Evolutionary conservation across 2,113 vertebrate species (phyloP).

Genomic region (Cariama cristata): DNA sequence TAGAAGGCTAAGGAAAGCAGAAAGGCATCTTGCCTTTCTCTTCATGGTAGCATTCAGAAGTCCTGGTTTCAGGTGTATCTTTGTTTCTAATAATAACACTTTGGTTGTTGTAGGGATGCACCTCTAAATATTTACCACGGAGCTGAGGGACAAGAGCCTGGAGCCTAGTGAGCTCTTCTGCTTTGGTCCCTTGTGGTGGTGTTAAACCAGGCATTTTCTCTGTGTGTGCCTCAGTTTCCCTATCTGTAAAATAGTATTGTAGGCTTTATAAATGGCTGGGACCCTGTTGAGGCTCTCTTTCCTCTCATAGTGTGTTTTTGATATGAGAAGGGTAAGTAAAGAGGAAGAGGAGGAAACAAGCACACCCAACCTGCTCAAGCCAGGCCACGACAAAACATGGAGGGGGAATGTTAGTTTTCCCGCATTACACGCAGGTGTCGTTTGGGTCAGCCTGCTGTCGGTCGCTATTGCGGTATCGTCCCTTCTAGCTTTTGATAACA

Average conservation of each 20-base stretch:
- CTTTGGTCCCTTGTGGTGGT: neutral
- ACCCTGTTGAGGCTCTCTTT: neutral
- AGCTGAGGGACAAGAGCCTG: fast-evolving
- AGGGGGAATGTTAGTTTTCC: neutral
- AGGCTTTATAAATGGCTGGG: neutral
- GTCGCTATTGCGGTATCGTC: neutral
- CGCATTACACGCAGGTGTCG: fast-evolving
- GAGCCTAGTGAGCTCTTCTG: neutral
- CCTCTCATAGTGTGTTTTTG: neutral
- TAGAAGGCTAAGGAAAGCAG: neutral
- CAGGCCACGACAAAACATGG: neutral
- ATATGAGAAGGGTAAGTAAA: neutral
- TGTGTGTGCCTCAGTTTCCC: neutral
- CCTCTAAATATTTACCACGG: fast-evolving
- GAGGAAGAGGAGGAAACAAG: neutral
- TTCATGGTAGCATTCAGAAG: neutral
- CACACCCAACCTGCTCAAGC: too few relatives aligned
- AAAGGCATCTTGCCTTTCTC: neutral
- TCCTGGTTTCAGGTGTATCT: neutral
- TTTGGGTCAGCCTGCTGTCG: neutral
- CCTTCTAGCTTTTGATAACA: neutral
- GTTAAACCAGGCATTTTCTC: neutral
- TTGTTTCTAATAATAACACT: neutral
- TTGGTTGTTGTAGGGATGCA: neutral
- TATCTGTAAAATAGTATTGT: neutral